Conservation (phyloP, 2,888 invertebrate species). For the Steinernema scapterisci region DNA sequence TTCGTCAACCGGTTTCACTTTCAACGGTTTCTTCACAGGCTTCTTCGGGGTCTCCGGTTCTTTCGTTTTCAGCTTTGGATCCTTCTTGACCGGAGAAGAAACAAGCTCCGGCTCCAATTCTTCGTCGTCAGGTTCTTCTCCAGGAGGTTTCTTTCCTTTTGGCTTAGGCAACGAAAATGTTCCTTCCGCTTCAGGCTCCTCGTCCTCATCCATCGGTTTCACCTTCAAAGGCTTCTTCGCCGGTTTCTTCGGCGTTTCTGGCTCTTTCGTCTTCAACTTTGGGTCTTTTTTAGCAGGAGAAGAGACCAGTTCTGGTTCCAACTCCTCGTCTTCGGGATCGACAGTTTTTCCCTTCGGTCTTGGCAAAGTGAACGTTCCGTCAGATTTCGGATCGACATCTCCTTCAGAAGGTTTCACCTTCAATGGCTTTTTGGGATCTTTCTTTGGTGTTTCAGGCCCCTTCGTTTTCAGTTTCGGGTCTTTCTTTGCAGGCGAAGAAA, state of each 20-base stretch:
- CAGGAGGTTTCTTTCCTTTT: neutral
- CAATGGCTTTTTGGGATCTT: constrained; percentile 38
- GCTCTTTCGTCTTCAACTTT: constrained; percentile 36
- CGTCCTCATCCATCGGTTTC: constrained; percentile 12
- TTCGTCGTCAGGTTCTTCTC: neutral
- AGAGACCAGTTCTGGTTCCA: constrained; percentile 28
- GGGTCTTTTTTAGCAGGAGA: constrained; percentile 34
- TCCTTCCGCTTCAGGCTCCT: constrained; percentile 29
- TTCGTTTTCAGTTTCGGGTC: neutral
- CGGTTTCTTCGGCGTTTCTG: constrained; percentile 33
- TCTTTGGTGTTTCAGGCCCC: constrained; percentile 13
- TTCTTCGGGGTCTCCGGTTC: neutral
- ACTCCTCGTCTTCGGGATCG: constrained; percentile 5
- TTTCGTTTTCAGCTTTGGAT: constrained; percentile 32
- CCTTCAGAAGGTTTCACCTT: constrained; percentile 30
- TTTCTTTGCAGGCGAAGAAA: neutral
- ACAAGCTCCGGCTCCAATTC: neutral
- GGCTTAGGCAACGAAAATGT: constrained; percentile 31
- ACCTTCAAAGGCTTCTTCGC: constrained; percentile 36
- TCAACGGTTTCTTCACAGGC: neutral
- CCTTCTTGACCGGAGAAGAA: neutral
- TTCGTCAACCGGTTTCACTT: constrained; percentile 16
- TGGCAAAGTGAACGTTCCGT: constrained; percentile 40
- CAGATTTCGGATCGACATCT: constrained; percentile 44
- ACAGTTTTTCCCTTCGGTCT: constrained; percentile 36